Evolutionary conservation across 2,113 vertebrate genomes (phyloP).

Genomic region (Nycticorax nycticorax): DNA sequence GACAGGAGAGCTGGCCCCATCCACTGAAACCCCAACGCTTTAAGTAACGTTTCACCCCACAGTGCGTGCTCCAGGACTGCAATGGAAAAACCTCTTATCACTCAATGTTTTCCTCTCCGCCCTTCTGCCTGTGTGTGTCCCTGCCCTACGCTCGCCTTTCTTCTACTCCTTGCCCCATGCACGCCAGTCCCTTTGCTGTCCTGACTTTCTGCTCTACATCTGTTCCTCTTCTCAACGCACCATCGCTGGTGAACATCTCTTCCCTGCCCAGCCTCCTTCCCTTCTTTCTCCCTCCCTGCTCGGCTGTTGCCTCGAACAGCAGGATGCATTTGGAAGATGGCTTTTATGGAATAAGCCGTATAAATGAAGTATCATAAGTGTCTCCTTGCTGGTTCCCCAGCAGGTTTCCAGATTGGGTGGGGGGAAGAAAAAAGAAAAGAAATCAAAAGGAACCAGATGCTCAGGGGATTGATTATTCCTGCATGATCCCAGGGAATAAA

Average conservation of each 20-base stretch:
- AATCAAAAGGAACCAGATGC: conserved; percentile 56
- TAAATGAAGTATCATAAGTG: not conserved
- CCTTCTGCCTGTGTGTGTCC: not conserved
- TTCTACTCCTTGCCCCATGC: not conserved
- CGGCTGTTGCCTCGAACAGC: not conserved
- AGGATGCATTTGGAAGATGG: not conserved
- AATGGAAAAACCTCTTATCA: not conserved
- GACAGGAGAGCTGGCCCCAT: not conserved
- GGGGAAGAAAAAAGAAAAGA: not conserved
- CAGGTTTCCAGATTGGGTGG: conserved; percentile 20
- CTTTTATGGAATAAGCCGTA: not conserved
- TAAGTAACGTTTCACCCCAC: not conserved
- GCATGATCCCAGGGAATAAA: conserved; percentile 29
- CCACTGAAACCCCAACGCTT: rapidly evolving
- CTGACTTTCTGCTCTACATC: not conserved
- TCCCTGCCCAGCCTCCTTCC: not conserved
- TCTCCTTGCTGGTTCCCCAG: conserved; percentile 8
- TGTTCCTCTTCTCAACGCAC: not conserved
- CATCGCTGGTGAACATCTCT: not conserved
- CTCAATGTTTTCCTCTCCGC: not conserved
- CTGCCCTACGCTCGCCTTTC: not conserved
- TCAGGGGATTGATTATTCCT: conserved; percentile 42
- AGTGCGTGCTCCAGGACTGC: not conserved
- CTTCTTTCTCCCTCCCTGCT: not conserved
- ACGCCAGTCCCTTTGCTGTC: not conserved